Base-by-base conservation (phyloP, 2,113 vertebrate genomes). In the Mandrillus leucophaeus region DNA sequence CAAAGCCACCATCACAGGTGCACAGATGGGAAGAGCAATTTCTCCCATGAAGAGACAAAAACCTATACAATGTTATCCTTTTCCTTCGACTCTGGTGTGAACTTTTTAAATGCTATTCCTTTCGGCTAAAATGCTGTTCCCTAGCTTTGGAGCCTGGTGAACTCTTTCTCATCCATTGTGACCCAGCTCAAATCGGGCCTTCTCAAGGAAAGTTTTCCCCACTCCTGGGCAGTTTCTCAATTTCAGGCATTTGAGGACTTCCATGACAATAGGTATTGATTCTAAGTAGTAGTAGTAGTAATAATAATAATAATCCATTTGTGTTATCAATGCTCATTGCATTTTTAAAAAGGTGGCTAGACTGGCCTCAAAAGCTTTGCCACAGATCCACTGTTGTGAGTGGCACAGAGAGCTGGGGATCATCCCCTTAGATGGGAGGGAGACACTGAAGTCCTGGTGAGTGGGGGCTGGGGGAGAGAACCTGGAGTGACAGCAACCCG, bases 401-500 rank as follows among this genome's bases (percentile, higher is more conserved):
- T 0, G 6, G n/a, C 40, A 35, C 0, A 73, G 1, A 43, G 43
- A 43, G 43, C 1, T 2, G 16, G 9, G 40, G 3, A 14, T 27
- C 13, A 4, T 3, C 18, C 5, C 25, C 52, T 1, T 2, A 0
- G 10, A 38, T 0, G 22, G 70, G 61, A 79, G 45, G 80, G 55
- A 45, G 18, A 57, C 14, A 13, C 6, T 25, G 43, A 70, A 48
- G 61, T 23, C 75, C 40, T 59, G 25, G 7, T 18, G 35, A 16
- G 32, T 79, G 66, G 61, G 27, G 25, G 27, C 0, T 11, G 4
- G 11, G 61, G 27, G 30, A 64, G 12, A 13, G 61, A 30, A 64
- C 45, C 50, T 8, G 11, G 20, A 50, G 18, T 17, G 64, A 27
- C 3, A 1, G 17, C 25, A 27, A 48, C 2, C 6, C 2, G 17